A percentile compares a stretch with the other conserved stretches of the same genome.
Evolutionary conservation across 30 jellyfish, hydroid and myxozoan species (phyloP).

Genomic region (Morbakka virulenta): DNA sequence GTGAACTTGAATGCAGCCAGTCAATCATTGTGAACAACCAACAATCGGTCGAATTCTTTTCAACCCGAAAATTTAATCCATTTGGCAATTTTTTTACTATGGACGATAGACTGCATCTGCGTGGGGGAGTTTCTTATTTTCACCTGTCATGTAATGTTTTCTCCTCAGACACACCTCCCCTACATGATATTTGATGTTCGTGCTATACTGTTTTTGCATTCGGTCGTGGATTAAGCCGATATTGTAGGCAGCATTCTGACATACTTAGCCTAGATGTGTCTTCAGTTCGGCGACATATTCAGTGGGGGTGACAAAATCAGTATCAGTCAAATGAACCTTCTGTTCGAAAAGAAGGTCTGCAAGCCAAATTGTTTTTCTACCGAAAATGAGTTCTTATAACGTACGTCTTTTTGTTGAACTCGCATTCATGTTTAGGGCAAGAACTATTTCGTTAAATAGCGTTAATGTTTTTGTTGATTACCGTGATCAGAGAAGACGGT

Average conservation of each 20-base stretch:
- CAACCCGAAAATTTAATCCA: no score
- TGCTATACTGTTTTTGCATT: not conserved
- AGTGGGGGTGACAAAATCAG: constrained; percentile 9
- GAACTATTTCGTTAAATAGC: constrained; percentile 1
- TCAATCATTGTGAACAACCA: no score
- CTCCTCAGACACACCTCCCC: not conserved
- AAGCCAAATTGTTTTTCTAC: constrained; percentile 1
- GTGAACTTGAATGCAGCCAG: no score
- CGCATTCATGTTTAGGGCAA: constrained; percentile 10
- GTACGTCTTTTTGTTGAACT: not conserved
- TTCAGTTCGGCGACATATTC: constrained; percentile 13
- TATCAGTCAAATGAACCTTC: not conserved
- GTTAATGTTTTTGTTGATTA: constrained; percentile 7
- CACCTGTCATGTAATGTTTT: not conserved
- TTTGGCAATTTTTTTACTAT: no score
- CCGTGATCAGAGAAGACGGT: not conserved
- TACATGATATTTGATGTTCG: not conserved
- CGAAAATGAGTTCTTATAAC: not conserved
- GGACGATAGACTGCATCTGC: no score
- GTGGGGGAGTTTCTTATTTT: not conserved
- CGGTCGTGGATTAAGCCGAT: not conserved
- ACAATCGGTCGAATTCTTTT: no score
- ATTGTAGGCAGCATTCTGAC: not conserved
- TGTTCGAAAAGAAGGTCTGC: constrained; percentile 4
- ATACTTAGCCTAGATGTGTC: constrained; percentile 1